These are phyloP conservation scores for Limonius californicus DNA, from an alignment of 1,140 invertebrate species.

Conservation along the genomic window DNA sequence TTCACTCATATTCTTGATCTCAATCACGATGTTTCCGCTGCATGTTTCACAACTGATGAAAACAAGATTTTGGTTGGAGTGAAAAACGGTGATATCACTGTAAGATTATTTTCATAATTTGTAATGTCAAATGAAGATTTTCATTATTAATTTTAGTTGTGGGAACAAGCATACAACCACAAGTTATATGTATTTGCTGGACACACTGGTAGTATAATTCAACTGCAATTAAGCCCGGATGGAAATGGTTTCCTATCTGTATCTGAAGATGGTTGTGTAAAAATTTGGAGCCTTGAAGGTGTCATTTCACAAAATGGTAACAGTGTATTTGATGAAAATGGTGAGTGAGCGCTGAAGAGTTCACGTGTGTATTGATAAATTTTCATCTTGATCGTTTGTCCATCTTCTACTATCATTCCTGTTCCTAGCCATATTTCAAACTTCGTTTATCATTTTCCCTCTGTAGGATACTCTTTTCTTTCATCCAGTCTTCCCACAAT, in stretches of 20 bases:
- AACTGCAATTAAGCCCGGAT: constrained; percentile 7
- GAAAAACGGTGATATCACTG: constrained; percentile 1
- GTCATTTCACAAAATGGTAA: background rate
- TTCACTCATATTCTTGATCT: constrained; percentile 17
- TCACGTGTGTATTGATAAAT: background rate
- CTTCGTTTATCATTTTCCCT: no score
- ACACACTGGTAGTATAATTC: constrained; percentile 13
- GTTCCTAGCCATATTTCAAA: no score
- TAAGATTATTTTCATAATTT: background rate
- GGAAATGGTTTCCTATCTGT: constrained; percentile 19
- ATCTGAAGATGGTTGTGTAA: constrained; percentile 24
- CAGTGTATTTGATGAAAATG: constrained; percentile 16
- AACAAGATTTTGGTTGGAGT: background rate
- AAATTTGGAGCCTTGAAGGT: constrained; percentile 22
- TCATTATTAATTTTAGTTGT: constrained; percentile 18
- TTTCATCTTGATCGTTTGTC: no score
- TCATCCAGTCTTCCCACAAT: no score
- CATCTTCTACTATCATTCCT: no score
- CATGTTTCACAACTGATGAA: constrained; percentile 10
- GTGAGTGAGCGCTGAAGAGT: background rate
- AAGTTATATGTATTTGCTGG: constrained; percentile 19
- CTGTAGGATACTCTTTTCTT: no score
- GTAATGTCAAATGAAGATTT: background rate
- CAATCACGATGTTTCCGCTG: constrained; percentile 19
- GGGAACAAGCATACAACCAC: constrained; percentile 19